phyloP scores from a whole-genome alignment of 2,113 vertebrate genomes.

The Morone chrysops region DNA sequence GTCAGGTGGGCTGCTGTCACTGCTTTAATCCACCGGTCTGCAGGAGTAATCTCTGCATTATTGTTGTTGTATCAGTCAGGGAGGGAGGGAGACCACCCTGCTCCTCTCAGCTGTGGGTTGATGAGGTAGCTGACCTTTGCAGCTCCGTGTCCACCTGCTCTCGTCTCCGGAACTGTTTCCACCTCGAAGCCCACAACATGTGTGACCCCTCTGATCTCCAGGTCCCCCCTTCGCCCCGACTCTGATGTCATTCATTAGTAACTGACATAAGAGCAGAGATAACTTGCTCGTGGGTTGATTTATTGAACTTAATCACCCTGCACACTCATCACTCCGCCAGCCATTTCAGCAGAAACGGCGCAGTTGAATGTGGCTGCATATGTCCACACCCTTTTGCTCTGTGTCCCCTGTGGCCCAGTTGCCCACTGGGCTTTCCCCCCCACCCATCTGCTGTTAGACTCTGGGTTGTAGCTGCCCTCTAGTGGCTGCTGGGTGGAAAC shows the following conservation, averaged over 20 bases:
- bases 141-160: conserved; percentile 64
- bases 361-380: neutral
- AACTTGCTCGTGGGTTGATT: neutral
- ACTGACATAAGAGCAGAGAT: conserved; percentile 3
- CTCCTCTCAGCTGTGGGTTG: conserved; percentile 63
- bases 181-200: conserved; percentile 55
- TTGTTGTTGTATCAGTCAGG: conserved; percentile 30
- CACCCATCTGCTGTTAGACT: conserved; percentile 1
- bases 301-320: neutral
- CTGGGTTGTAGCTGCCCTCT: conserved; percentile 73
- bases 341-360: neutral
- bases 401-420: conserved; percentile 11
- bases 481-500: conserved; percentile 52
- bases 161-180: conserved; percentile 27
- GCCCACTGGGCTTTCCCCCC: neutral
- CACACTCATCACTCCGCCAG: neutral
- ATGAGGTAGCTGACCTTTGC: conserved; percentile 38
- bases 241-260: conserved; percentile 33
- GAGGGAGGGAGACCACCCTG: conserved; percentile 58
- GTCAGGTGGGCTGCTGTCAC: conserved; percentile 48
- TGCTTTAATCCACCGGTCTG: conserved; percentile 31
- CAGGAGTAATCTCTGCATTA: conserved; percentile 36
- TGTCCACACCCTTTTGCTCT: conserved; percentile 17
- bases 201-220: conserved; percentile 59
- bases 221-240: neutral